Evolutionary conservation across 2,797 vertebrate genomes (phyloP).

Genomic region (Notoglanidium macrostoma): DNA sequence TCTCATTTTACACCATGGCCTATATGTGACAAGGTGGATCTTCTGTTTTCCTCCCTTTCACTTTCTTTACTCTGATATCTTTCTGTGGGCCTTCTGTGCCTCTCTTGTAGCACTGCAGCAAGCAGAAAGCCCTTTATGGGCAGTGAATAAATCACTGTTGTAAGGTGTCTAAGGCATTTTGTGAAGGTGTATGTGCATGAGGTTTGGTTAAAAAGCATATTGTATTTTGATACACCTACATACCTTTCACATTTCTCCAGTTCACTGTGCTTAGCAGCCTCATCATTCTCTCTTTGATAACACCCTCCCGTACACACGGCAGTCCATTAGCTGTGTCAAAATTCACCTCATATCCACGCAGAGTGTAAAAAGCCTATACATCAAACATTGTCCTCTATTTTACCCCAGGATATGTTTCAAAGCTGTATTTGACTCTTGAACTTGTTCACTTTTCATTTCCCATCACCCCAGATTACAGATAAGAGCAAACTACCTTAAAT

Average conservation of each 20-base stretch:
- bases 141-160: slow-evolving; percentile 21
- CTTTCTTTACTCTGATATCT: slow-evolving; percentile 21
- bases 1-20: slow-evolving; percentile 38
- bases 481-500: slow-evolving; percentile 14
- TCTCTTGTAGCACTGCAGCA: slow-evolving; percentile 29
- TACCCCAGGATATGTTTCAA: slow-evolving; percentile 69
- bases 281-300: slow-evolving; percentile 32
- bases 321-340: slow-evolving; percentile 38
- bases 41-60: slow-evolving; percentile 34
- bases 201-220: background rate
- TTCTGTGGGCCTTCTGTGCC: slow-evolving; percentile 18
- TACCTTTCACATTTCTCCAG: background rate
- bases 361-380: slow-evolving; percentile 21
- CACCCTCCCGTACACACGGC: slow-evolving; percentile 22
- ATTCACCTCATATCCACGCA: slow-evolving; percentile 7
- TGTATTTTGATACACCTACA: slow-evolving; percentile 18
- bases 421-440: slow-evolving; percentile 61
- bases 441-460: slow-evolving; percentile 26
- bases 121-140: background rate
- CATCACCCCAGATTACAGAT: slow-evolving; percentile 33
- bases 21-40: slow-evolving; percentile 41
- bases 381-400: slow-evolving; percentile 31
- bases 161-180: background rate
- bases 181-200: background rate
- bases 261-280: slow-evolving; percentile 13